These are phyloP conservation scores for Keiferia lycopersicella DNA, from an alignment of 2,888 invertebrate species.

Conservation along the genomic window DNA sequence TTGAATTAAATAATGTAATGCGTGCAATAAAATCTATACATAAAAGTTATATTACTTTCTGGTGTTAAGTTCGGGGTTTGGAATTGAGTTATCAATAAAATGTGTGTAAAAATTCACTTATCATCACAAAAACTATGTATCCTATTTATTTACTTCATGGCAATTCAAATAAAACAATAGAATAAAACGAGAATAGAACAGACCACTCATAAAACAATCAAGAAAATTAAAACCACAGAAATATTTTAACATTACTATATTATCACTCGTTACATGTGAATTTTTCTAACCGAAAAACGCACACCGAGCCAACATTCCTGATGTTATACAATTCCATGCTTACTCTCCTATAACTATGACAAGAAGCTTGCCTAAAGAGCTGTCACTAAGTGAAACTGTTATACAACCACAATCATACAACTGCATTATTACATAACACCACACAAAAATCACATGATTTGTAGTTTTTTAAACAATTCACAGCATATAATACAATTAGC, in stretches of 20 bases:
- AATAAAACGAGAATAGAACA: constrained; percentile 3
- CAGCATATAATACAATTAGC: constrained; percentile 49
- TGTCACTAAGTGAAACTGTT: constrained; percentile 19
- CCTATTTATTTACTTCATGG: constrained; percentile 13
- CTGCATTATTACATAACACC: constrained; percentile 67
- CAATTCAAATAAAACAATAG: background rate
- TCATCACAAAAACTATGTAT: background rate
- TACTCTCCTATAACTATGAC: constrained; percentile 21
- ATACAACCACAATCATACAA: constrained; percentile 51
- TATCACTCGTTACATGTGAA: constrained; percentile 63
- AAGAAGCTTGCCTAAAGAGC: background rate
- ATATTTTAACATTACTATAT: constrained; percentile 63
- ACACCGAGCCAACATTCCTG: constrained; percentile 48
- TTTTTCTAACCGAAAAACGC: constrained; percentile 69
- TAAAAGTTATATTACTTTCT: no score
- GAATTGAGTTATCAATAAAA: no score
- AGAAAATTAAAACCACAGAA: constrained; percentile 37
- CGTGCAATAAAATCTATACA: no score
- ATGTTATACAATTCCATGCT: constrained; percentile 31
- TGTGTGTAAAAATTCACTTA: no score
- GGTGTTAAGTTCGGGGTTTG: no score
- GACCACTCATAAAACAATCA: background rate
- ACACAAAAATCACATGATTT: constrained; percentile 64
- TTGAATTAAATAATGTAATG: no score
- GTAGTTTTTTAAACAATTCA: constrained; percentile 49